phyloP scores from a whole-genome alignment of 2,797 vertebrate genomes.

The Enteromius unitaeniatus region DNA sequence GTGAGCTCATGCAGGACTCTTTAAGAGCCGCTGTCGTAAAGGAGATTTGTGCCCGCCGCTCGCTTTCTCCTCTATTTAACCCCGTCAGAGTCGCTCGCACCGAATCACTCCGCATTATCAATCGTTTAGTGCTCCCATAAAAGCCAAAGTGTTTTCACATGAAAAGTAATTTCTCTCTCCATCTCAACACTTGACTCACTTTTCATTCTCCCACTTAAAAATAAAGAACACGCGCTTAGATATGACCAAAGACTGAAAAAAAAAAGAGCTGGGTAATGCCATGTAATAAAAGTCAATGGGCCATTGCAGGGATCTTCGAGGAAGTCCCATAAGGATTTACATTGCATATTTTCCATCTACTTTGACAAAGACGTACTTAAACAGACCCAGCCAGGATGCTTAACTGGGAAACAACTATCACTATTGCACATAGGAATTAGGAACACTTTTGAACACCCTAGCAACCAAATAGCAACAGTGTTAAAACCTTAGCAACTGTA shows the following conservation, averaged over 20 bases:
- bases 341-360: constrained; percentile 63
- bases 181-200: constrained; percentile 78
- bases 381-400: constrained; percentile 59
- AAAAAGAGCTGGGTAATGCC: constrained; percentile 67
- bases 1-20: constrained; percentile 76
- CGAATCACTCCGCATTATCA: constrained; percentile 75
- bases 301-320: constrained; percentile 71
- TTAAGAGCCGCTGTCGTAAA: constrained; percentile 83
- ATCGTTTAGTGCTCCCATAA: constrained; percentile 84
- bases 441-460: not conserved
- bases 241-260: constrained; percentile 41
- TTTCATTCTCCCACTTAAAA: constrained; percentile 72
- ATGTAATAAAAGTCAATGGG: constrained; percentile 78
- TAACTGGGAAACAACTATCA: constrained; percentile 53
- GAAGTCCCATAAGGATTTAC: constrained; percentile 70
- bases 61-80: constrained; percentile 42
- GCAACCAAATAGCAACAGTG: not conserved
- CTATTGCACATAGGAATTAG: not conserved
- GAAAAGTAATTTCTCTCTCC: constrained; percentile 81
- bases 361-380: constrained; percentile 62
- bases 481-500: not conserved
- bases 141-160: constrained; percentile 83
- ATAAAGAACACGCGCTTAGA: constrained; percentile 39
- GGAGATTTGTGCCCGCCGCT: constrained; percentile 78
- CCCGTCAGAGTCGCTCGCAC: constrained; percentile 73